Percentiles rank a stretch among this genome's conserved stretches.
Conservation (phyloP, 2,113 vertebrate genomes). For the Prolemur simus region DNA sequence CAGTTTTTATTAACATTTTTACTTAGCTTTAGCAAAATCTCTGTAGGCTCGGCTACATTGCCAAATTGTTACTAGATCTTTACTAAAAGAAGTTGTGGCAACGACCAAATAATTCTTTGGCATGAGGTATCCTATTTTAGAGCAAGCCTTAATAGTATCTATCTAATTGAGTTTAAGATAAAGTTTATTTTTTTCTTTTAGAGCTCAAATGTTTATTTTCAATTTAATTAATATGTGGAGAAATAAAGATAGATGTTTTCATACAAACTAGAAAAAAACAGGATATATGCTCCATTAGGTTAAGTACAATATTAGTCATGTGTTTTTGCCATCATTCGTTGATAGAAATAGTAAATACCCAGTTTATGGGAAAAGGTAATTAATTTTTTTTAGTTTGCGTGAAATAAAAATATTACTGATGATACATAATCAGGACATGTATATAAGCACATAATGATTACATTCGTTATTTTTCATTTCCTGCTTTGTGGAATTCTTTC, state of each 20-base stretch:
- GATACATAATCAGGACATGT: not conserved
- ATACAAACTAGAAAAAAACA: not conserved
- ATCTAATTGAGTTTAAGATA: not conserved
- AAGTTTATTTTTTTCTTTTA: not conserved
- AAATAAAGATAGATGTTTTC: not conserved
- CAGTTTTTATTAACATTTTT: not conserved
- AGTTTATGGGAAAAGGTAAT: not conserved
- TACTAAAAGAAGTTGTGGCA: not conserved
- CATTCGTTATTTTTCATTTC: not conserved
- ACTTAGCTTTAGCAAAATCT: not conserved
- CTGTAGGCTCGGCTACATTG: not conserved
- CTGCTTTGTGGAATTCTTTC: not conserved
- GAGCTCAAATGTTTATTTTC: not conserved
- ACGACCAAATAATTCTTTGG: not conserved
- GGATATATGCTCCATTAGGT: not conserved
- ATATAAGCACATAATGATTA: not conserved
- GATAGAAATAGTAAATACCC: not conserved
- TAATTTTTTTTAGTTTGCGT: not conserved
- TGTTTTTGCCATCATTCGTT: not conserved
- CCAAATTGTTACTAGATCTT: not conserved
- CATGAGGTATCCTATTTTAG: not conserved
- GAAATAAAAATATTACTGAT: not conserved
- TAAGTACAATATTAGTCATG: not conserved
- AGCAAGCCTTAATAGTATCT: not conserved
- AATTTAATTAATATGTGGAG: not conserved